A percentile compares a stretch with the other conserved stretches of the same genome.
phyloP scores from a whole-genome alignment of 2,113 vertebrate species.

The Procavia capensis region DNA sequence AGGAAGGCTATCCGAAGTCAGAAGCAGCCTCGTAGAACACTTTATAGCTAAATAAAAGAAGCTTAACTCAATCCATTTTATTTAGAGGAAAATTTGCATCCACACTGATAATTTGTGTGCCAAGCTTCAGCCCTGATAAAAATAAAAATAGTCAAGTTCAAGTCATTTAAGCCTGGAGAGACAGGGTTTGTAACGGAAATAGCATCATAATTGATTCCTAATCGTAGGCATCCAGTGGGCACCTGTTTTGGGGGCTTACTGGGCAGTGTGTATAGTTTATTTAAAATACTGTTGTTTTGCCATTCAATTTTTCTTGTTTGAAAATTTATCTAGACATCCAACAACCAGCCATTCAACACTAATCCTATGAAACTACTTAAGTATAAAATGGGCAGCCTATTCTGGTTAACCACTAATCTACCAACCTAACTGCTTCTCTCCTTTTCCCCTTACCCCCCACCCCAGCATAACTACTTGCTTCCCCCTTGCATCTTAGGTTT shows the following conservation, averaged over 20 bases:
- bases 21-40: conserved; percentile 64
- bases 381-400: not conserved
- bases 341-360: not conserved
- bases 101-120: conserved; percentile 67
- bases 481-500: not conserved
- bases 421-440: conserved; percentile 25
- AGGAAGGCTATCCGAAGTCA: conserved; percentile 62
- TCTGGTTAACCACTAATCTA: conserved; percentile 58
- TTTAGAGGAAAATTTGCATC: conserved; percentile 76
- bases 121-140: conserved; percentile 62
- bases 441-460: not conserved
- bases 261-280: conserved; percentile 42
- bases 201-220: conserved; percentile 61
- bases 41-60: conserved; percentile 75
- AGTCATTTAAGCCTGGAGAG: conserved; percentile 62
- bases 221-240: conserved; percentile 46
- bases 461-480: not conserved
- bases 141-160: conserved; percentile 78
- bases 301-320: conserved; percentile 50
- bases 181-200: conserved; percentile 59
- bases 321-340: conserved; percentile 33
- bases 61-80: conserved; percentile 77
- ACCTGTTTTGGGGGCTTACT: conserved; percentile 37
- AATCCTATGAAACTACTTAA: conserved; percentile 45
- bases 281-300: conserved; percentile 28